Percentiles rank a stretch among this genome's conserved stretches.
These are phyloP conservation scores for Antechinus flavipes DNA, from an alignment of 2,113 vertebrate genomes.

Conservation along the genomic window DNA sequence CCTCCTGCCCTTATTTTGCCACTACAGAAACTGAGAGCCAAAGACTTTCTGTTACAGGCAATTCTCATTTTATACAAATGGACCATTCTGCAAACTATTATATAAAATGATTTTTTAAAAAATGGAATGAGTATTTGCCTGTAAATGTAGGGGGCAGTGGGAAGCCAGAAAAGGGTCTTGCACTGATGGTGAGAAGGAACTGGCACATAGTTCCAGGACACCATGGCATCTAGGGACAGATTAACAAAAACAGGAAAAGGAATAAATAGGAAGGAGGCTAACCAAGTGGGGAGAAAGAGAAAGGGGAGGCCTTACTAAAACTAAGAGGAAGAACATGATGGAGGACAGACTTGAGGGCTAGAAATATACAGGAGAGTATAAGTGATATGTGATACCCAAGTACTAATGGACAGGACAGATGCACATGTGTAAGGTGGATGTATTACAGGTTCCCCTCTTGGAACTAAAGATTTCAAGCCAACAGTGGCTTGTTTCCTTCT, in stretches of 20 bases:
- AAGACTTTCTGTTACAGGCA: background rate
- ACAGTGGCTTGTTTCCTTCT: background rate
- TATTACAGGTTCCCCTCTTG: no score
- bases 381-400: no score
- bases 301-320: no score
- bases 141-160: background rate
- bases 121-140: background rate
- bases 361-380: no score
- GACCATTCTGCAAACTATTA: background rate
- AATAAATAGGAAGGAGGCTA: background rate
- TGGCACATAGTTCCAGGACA: background rate
- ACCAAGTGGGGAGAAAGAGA: no score
- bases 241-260: background rate
- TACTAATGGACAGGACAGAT: no score
- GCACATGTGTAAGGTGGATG: no score
- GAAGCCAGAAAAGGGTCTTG: background rate
- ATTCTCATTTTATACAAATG: background rate
- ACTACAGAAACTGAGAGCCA: background rate
- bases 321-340: no score
- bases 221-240: background rate
- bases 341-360: background rate
- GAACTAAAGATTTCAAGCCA: no score
- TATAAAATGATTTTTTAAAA: background rate
- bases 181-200: background rate
- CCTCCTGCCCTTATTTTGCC: background rate